Conservation (phyloP, 2,888 invertebrate genomes). For the Meandrusa payeni region DNA sequence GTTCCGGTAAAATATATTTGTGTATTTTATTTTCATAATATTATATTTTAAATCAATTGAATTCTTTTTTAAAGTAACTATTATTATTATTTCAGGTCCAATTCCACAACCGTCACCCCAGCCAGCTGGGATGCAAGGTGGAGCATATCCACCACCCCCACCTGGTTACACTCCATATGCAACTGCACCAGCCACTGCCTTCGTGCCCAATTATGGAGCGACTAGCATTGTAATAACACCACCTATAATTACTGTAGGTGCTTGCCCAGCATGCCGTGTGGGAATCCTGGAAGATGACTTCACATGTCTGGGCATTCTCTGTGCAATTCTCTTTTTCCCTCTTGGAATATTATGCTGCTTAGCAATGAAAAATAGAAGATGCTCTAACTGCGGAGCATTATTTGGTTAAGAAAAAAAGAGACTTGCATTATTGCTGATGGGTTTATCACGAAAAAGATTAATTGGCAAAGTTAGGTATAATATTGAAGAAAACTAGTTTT, state of each 20-base stretch:
- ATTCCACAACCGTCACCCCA: constrained; percentile 32
- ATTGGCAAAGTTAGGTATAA: no score
- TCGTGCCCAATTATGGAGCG: constrained; percentile 82
- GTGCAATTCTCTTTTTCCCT: constrained; percentile 93
- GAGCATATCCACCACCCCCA: constrained; percentile 70
- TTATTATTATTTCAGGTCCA: constrained; percentile 35
- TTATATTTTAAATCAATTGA: no score
- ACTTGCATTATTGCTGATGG: no score
- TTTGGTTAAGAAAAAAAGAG: constrained; percentile 76
- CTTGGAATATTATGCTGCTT: constrained; percentile 93
- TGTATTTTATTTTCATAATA: no score
- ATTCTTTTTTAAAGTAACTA: no score
- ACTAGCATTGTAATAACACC: constrained; percentile 84
- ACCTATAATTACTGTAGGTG: constrained; percentile 91
- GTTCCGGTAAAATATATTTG: no score
- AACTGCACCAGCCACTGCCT: constrained; percentile 60
- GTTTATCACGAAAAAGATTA: no score
- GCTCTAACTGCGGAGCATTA: constrained; percentile 92
- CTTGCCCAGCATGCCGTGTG: constrained; percentile 93
- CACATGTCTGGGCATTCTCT: constrained; percentile 90
- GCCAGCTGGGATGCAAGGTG: constrained; percentile 30
- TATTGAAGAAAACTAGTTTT: no score
- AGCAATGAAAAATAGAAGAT: constrained; percentile 90
- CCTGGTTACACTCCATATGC: constrained; percentile 79
- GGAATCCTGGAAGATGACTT: constrained; percentile 94